Evolutionary conservation across 1,140 invertebrate genomes (phyloP).

Genomic region (Bombus superbus): DNA sequence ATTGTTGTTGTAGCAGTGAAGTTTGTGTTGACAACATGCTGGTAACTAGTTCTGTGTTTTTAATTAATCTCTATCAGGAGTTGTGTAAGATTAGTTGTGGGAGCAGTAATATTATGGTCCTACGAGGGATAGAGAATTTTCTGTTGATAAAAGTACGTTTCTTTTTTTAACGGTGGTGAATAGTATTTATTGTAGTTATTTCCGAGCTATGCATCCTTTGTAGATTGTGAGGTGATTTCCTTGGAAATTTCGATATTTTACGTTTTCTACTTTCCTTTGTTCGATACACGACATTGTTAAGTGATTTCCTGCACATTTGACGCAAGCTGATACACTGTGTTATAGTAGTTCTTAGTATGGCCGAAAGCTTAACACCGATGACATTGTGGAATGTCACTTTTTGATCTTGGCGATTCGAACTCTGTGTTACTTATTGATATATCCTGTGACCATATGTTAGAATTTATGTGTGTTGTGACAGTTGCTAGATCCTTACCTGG

Average conservation of each 20-base stretch:
- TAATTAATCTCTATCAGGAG: background rate
- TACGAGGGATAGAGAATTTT: background rate
- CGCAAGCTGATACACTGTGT: background rate
- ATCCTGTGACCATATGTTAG: too few species aligned
- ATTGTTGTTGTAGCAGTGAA: background rate
- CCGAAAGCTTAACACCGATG: background rate
- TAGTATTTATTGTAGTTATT: background rate
- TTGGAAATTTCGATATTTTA: background rate
- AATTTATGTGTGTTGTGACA: too few species aligned
- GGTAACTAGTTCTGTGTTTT: constrained; percentile 3
- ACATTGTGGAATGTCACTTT: background rate
- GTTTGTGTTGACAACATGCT: background rate
- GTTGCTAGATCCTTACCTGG: too few species aligned
- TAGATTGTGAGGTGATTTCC: background rate
- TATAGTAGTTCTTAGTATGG: background rate
- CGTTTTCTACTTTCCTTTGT: background rate
- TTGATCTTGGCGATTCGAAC: background rate
- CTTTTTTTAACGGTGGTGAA: background rate
- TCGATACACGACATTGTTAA: background rate
- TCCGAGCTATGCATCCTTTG: background rate
- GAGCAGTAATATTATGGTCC: too few species aligned
- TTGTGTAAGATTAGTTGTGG: background rate
- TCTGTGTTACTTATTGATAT: too few species aligned
- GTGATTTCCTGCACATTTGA: background rate
- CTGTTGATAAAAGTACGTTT: background rate